phyloP scores from a whole-genome alignment of 2,797 vertebrate species.

The Pangasius sanitwongsei region DNA sequence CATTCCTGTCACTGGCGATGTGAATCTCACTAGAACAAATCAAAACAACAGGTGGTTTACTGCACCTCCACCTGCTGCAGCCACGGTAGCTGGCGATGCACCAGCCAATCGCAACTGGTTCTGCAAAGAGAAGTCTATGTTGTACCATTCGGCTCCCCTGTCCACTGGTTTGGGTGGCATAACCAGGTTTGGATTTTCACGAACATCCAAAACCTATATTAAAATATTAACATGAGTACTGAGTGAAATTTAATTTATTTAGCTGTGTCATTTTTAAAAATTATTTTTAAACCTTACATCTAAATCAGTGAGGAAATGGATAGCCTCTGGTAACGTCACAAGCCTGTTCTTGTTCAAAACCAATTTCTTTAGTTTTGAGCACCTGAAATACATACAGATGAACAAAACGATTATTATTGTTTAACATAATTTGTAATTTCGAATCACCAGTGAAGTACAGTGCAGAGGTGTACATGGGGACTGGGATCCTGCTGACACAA shows the following conservation, averaged over 20 bases:
- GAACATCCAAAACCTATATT: constrained; percentile 88
- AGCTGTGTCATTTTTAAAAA: not conserved
- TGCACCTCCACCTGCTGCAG: constrained; percentile 85
- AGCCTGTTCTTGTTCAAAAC: constrained; percentile 96
- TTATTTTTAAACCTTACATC: constrained; percentile 76
- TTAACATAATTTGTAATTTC: not conserved
- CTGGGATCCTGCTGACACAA: constrained; percentile 3
- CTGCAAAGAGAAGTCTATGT: constrained; percentile 98
- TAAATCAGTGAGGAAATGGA: constrained; percentile 90
- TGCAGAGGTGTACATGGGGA: not conserved
- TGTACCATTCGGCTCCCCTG: constrained; percentile 89
- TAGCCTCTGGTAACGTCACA: constrained; percentile 91
- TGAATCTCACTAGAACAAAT: not conserved
- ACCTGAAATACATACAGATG: constrained; percentile 73
- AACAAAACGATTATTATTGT: not conserved
- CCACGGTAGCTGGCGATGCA: constrained; percentile 90
- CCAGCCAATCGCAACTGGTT: constrained; percentile 95
- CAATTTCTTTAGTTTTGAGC: constrained; percentile 91
- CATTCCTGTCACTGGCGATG: not conserved
- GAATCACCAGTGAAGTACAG: not conserved
- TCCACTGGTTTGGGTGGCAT: constrained; percentile 96
- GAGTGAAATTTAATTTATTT: not conserved
- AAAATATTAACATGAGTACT: not conserved
- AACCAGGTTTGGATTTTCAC: constrained; percentile 94
- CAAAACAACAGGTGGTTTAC: constrained; percentile 2